These are phyloP conservation scores for Cotesia glomerata DNA, from an alignment of 1,140 invertebrate species.

Conservation along the genomic window DNA sequence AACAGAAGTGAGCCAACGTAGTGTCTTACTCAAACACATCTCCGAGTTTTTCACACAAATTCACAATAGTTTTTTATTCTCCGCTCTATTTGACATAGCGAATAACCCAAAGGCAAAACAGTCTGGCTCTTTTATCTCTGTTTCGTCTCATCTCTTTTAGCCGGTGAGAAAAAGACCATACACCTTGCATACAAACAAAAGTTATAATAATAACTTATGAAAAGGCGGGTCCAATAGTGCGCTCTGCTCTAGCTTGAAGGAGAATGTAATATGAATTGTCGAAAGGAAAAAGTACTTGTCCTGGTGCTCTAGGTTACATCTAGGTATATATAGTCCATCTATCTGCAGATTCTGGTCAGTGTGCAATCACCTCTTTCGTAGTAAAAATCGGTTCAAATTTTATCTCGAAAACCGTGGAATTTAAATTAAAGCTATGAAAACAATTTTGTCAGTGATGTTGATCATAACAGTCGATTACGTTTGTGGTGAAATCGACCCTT, in stretches of 20 bases:
- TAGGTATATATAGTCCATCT: constrained; percentile 61
- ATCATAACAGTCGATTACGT: background rate
- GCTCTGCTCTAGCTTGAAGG: constrained; percentile 44
- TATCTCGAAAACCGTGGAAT: background rate
- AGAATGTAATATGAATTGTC: constrained; percentile 56
- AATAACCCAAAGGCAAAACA: background rate
- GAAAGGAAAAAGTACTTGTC: constrained; percentile 52
- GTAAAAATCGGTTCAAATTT: constrained; percentile 7
- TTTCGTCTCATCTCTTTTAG: background rate
- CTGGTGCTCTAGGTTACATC: constrained; percentile 41
- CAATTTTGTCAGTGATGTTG: too few relatives aligned
- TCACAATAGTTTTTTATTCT: constrained; percentile 57
- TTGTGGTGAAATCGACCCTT: constrained; percentile 51
- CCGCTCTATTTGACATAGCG: constrained; percentile 63
- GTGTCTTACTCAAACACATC: too few relatives aligned
- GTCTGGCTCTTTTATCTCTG: too few relatives aligned
- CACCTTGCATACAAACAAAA: constrained; percentile 33
- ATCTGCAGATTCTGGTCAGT: constrained; percentile 52
- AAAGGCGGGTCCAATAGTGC: constrained; percentile 46
- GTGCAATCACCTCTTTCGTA: constrained; percentile 46
- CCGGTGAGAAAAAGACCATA: constrained; percentile 30
- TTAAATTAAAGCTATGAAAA: too few relatives aligned
- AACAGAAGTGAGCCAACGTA: too few relatives aligned
- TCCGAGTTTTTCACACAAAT: too few relatives aligned
- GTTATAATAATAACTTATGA: constrained; percentile 39